Evolutionary conservation across 2,797 vertebrate species (phyloP).

Genomic region (Silurus aristotelis): DNA sequence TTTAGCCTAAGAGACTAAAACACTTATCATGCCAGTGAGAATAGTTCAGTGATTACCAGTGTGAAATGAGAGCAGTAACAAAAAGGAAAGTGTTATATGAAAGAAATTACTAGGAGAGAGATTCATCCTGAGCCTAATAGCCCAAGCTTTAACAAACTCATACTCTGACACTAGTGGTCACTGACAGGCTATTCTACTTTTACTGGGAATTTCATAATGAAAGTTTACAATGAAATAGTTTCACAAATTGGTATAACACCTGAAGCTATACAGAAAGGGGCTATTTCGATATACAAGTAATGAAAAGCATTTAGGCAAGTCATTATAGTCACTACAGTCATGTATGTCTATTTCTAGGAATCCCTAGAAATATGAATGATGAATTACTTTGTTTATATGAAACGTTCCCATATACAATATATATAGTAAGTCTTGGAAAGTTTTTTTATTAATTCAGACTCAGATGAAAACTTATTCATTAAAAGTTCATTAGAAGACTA

Average conservation of each 20-base stretch:
- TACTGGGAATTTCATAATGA: not conserved
- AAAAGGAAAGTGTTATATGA: not conserved
- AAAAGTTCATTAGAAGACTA: not conserved
- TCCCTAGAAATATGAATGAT: not conserved
- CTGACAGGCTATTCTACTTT: not conserved
- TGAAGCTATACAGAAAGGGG: too few species aligned
- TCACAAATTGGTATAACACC: too few species aligned
- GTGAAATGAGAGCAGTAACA: not conserved
- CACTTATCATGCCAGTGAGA: not conserved
- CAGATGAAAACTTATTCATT: not conserved
- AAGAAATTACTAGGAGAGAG: not conserved
- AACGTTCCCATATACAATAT: not conserved
- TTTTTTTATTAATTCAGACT: not conserved
- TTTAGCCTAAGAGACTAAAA: not conserved
- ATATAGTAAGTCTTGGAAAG: not conserved
- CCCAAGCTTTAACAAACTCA: not conserved
- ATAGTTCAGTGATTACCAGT: not conserved
- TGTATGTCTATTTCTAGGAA: not conserved
- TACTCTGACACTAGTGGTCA: not conserved
- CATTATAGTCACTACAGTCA: not conserved
- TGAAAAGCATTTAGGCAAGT: not conserved
- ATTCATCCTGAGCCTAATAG: not conserved
- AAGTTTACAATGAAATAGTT: not conserved
- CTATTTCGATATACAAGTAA: not conserved
- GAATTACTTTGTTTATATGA: not conserved